These are phyloP conservation scores for Amphiprion ocellaris DNA, from an alignment of 2,113 vertebrate species.

Conservation along the genomic window DNA sequence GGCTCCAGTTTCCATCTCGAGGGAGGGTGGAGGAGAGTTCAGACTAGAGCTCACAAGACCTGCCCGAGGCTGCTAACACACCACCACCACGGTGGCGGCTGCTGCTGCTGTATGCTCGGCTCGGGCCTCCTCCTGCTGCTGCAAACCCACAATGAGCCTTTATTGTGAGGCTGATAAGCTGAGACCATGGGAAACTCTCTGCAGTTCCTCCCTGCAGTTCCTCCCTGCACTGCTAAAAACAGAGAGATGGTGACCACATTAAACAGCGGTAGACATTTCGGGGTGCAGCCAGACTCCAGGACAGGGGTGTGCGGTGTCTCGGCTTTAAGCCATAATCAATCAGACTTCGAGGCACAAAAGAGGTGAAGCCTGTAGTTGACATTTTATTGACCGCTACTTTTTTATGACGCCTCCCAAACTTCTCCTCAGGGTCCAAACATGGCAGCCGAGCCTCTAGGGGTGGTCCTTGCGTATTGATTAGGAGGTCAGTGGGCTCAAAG, in stretches of 20 bases:
- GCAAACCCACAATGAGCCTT: conserved; percentile 66
- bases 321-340: conserved; percentile 65
- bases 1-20: conserved; percentile 64
- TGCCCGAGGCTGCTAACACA: conserved; percentile 40
- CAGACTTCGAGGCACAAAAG: conserved; percentile 56
- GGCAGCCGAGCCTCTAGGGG: conserved; percentile 52
- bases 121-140: conserved; percentile 37
- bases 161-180: conserved; percentile 62
- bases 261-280: conserved; percentile 42
- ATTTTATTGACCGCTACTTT: conserved; percentile 62
- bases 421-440: conserved; percentile 25
- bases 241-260: conserved; percentile 45
- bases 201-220: conserved; percentile 25
- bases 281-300: conserved; percentile 29
- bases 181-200: conserved; percentile 65
- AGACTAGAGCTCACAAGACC: conserved; percentile 26
- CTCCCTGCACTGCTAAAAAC: conserved; percentile 44
- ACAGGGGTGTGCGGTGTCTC: conserved; percentile 28
- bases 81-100: background rate
- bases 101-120: conserved; percentile 22
- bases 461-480: conserved; percentile 76
- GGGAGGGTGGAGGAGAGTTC: conserved; percentile 53
- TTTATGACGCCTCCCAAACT: conserved; percentile 24
- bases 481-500: conserved; percentile 37
- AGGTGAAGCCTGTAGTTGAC: conserved; percentile 31